A percentile compares a stretch with the other conserved stretches of the same genome.
Evolutionary conservation across 2,113 vertebrate species (phyloP).

Genomic region (Oryzias javanicus): DNA sequence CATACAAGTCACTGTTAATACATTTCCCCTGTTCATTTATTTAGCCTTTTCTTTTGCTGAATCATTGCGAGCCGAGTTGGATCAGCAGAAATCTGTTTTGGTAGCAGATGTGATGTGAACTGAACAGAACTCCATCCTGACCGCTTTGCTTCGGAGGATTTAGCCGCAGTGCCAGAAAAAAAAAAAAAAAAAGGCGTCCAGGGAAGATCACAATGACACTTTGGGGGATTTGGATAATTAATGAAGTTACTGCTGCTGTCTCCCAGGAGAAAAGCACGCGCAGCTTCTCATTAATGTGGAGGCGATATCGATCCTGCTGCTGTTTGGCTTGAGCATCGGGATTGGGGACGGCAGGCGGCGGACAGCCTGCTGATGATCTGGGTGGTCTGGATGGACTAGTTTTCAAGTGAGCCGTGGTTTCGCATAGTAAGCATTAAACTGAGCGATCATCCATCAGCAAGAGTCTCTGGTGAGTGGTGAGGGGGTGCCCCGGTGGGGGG

Average conservation of each 20-base stretch:
- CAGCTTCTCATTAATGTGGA: not conserved
- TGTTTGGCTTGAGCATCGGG: not conserved
- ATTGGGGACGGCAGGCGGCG: constrained; percentile 1
- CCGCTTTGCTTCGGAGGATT: not conserved
- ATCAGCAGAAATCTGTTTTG: too few relatives aligned
- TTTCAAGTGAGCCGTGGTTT: not conserved
- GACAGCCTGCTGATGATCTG: constrained; percentile 8
- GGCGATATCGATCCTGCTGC: not conserved
- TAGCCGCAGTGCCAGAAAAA: not conserved
- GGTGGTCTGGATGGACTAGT: not conserved
- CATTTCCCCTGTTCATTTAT: not conserved
- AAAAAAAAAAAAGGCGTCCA: not conserved
- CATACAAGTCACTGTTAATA: not conserved
- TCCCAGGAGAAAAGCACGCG: not conserved
- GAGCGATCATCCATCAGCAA: not conserved
- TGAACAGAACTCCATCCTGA: not conserved
- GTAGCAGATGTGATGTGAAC: not conserved
- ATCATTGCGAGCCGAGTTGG: too few relatives aligned
- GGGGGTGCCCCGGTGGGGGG: not conserved
- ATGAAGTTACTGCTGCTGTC: not conserved
- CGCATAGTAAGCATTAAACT: constrained; percentile 17
- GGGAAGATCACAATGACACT: not conserved
- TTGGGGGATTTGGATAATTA: constrained; percentile 9
- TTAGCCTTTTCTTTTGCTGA: too few relatives aligned
- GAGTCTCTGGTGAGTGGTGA: constrained; percentile 8